Percentiles rank a stretch among this genome's conserved stretches.
These are phyloP conservation scores for Harpalus rufipes DNA, from an alignment of 2,888 invertebrate genomes.

Conservation along the genomic window DNA sequence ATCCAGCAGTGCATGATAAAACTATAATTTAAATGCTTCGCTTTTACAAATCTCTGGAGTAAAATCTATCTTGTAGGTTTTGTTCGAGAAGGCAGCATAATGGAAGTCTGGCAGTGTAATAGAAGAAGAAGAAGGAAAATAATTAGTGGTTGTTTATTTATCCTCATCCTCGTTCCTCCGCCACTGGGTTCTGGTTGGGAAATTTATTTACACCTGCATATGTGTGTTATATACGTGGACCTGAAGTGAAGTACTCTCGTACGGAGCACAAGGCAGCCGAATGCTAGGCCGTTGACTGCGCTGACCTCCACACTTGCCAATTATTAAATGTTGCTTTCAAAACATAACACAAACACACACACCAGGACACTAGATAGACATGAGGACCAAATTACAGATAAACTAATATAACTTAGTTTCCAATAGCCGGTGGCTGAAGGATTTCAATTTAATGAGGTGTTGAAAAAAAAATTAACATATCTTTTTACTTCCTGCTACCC, in stretches of 20 bases:
- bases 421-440: too few species aligned
- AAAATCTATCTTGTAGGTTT: background rate
- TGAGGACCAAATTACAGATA: too few species aligned
- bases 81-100: background rate
- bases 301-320: slow-evolving; percentile 51
- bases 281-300: slow-evolving; percentile 47
- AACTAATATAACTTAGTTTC: too few species aligned
- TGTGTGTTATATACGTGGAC: background rate
- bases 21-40: slow-evolving; percentile 1
- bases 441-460: too few species aligned
- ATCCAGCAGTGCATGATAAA: background rate
- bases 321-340: slow-evolving; percentile 49
- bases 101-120: background rate
- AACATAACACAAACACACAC: background rate
- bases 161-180: slow-evolving; percentile 4
- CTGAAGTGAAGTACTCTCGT: background rate
- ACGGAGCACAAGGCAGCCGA: slow-evolving; percentile 12
- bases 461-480: too few species aligned
- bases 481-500: too few species aligned
- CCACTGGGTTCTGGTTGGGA: slow-evolving; percentile 39
- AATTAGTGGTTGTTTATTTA: slow-evolving; percentile 44
- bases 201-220: slow-evolving; percentile 60
- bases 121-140: slow-evolving; percentile 30
- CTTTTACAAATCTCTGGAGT: background rate
- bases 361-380: too few species aligned